Evolutionary conservation across 30 jellyfish, hydroid and myxozoan genomes (phyloP).

Genomic region (Haliclystus octoradiatus): DNA sequence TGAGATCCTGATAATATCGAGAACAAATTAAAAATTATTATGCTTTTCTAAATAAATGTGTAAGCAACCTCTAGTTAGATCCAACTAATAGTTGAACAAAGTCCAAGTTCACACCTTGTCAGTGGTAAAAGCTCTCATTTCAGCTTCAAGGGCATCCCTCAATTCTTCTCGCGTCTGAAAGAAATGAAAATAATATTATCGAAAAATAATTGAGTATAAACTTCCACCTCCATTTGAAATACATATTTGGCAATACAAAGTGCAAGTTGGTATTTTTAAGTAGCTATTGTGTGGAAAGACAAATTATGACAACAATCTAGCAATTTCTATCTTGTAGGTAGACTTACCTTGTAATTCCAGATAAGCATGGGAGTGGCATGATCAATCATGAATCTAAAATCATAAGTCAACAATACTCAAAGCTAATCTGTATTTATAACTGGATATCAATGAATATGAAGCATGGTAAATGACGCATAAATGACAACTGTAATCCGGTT

Average conservation of each 20-base stretch:
- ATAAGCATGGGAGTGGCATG: constrained; percentile 75
- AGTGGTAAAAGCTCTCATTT: constrained; percentile 77
- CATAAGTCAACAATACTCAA: neutral
- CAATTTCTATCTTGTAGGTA: too few relatives aligned
- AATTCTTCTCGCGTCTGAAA: constrained; percentile 86
- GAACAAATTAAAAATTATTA: neutral
- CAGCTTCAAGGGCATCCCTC: constrained; percentile 84
- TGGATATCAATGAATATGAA: too few relatives aligned
- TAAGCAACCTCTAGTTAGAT: neutral
- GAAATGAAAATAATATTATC: neutral
- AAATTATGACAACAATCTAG: too few relatives aligned
- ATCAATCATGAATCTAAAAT: constrained; percentile 47
- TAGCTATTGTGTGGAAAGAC: too few relatives aligned
- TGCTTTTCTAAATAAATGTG: neutral
- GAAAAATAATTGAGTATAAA: too few relatives aligned
- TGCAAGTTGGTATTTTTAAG: too few relatives aligned
- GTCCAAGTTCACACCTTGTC: constrained; percentile 45
- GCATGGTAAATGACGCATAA: too few relatives aligned
- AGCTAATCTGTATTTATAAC: neutral
- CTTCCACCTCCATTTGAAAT: too few relatives aligned
- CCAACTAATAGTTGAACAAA: neutral
- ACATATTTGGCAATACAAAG: too few relatives aligned
- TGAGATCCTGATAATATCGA: constrained; percentile 52
- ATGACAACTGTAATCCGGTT: too few relatives aligned
- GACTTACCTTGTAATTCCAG: constrained; percentile 82